Evolutionary conservation across 2,113 vertebrate species (phyloP).

Genomic region (Gallinago jamesoni): DNA sequence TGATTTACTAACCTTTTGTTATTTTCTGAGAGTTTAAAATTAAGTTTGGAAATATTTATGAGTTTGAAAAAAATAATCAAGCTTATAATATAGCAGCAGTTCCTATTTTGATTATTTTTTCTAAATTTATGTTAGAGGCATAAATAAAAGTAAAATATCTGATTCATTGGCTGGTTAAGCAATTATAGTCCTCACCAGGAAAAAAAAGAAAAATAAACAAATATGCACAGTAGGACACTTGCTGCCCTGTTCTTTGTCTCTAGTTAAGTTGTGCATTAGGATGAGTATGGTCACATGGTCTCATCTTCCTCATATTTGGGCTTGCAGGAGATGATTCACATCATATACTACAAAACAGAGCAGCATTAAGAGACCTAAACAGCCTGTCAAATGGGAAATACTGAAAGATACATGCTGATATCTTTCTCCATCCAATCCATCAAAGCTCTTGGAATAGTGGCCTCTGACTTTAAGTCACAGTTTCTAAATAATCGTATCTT

Average conservation of each 20-base stretch:
- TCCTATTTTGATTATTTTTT: neutral
- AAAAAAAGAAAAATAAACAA: neutral
- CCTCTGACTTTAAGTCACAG: neutral
- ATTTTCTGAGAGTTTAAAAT: neutral
- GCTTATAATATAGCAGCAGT: neutral
- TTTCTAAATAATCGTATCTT: neutral
- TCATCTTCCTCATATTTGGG: neutral
- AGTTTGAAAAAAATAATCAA: neutral
- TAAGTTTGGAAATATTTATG: neutral
- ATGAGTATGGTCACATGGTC: neutral
- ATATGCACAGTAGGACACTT: fast-evolving
- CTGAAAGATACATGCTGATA: neutral
- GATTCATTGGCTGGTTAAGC: neutral
- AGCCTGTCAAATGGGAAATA: neutral
- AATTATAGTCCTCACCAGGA: neutral
- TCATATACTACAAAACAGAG: neutral
- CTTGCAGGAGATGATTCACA: neutral
- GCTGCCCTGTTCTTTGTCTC: neutral
- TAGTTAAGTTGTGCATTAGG: neutral
- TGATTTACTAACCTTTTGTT: neutral
- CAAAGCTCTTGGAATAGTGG: neutral
- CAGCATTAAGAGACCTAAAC: neutral
- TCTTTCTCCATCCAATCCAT: neutral
- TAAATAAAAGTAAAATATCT: neutral
- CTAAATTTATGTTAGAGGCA: neutral